Evolutionary conservation across 1,140 invertebrate species (phyloP).

Genomic region (Chymomyza costata): DNA sequence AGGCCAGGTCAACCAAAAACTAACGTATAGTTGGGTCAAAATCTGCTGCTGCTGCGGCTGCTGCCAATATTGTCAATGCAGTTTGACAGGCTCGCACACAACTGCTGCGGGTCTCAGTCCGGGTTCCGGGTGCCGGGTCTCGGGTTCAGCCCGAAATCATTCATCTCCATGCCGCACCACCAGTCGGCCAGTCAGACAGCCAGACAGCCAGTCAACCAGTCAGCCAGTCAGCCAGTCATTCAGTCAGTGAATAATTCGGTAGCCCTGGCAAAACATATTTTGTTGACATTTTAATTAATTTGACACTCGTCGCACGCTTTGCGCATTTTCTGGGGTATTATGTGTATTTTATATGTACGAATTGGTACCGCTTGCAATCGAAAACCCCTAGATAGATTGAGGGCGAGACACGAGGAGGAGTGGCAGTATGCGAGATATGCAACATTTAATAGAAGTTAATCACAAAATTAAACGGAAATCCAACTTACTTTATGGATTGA

Average conservation of each 20-base stretch:
- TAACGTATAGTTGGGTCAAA: constrained; percentile 11
- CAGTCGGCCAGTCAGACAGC: no score
- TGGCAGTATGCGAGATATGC: constrained; percentile 43
- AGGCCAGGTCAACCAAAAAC: no score
- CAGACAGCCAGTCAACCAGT: no score
- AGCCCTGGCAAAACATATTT: constrained; percentile 58
- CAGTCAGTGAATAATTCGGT: not conserved
- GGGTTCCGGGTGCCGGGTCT: not conserved
- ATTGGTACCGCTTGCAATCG: not conserved
- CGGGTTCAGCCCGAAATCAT: no score
- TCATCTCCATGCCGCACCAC: no score
- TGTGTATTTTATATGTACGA: constrained; percentile 1
- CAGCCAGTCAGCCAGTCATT: no score
- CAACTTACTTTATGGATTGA: no score
- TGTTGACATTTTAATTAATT: constrained; percentile 75
- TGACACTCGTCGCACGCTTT: constrained; percentile 53
- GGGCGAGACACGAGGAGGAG: no score
- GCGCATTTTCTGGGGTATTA: constrained; percentile 14
- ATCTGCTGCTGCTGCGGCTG: constrained; percentile 3
- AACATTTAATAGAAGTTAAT: constrained; percentile 59
- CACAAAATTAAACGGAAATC: constrained; percentile 38
- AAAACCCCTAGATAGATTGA: no score
- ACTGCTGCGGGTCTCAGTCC: not conserved
- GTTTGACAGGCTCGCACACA: constrained; percentile 39
- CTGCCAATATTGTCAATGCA: constrained; percentile 55